A percentile compares a stretch with the other conserved stretches of the same genome.
Evolutionary conservation across 35 echinoderm and acorn worm genomes (phyloP).

Genomic region (Stichopus chloronotus): DNA sequence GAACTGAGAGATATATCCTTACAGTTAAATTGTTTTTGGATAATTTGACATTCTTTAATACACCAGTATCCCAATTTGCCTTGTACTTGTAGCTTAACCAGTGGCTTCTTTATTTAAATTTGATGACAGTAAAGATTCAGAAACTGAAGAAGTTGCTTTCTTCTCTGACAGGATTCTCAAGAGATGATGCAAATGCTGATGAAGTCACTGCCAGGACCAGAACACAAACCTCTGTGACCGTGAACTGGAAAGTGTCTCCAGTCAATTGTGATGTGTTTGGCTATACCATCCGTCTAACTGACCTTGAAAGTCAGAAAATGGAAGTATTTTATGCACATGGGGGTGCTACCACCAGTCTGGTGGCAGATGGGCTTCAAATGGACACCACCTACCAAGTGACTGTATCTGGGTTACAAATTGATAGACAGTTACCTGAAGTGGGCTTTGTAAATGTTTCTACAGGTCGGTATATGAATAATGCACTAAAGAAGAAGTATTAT

Average conservation of each 20-base stretch:
- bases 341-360: slow-evolving; percentile 36
- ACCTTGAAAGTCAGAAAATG: not conserved
- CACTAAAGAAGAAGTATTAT: not conserved
- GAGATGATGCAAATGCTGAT: slow-evolving; percentile 68
- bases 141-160: not conserved
- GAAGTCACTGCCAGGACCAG: slow-evolving; percentile 51
- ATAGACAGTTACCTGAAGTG: slow-evolving; percentile 56
- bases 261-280: slow-evolving; percentile 27
- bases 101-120: too few relatives aligned
- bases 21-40: not conserved
- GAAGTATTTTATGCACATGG: slow-evolving; percentile 56
- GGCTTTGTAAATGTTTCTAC: slow-evolving; percentile 55
- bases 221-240: slow-evolving; percentile 40
- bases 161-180: slow-evolving; percentile 55
- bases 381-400: slow-evolving; percentile 47
- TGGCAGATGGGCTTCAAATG: slow-evolving; percentile 1
- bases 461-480: slow-evolving; percentile 46
- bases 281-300: slow-evolving; percentile 35
- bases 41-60: too few relatives aligned
- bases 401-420: slow-evolving; percentile 57
- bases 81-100: too few relatives aligned
- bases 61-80: too few relatives aligned
- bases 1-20: not conserved
- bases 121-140: not conserved
- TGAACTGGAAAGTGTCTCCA: slow-evolving; percentile 57